Percentiles rank a stretch among this genome's conserved stretches.
phyloP scores from a whole-genome alignment of 2,888 invertebrate genomes.

The Pseudanteris insignis region DNA sequence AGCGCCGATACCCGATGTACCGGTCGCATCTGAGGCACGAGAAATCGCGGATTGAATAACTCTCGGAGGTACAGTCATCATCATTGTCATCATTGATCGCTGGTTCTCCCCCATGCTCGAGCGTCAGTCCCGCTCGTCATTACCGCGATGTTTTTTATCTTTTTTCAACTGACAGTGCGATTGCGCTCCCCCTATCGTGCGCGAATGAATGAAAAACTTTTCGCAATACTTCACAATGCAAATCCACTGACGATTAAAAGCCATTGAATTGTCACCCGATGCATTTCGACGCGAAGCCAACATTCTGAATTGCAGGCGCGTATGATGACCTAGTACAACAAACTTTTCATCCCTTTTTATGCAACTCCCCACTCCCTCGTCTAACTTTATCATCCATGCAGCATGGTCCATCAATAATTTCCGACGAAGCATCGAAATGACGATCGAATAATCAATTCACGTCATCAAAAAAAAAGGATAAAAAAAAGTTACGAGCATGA shows the following conservation, averaged over 20 bases:
- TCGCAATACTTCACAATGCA: conserved; percentile 15
- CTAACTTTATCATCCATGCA: too few species aligned
- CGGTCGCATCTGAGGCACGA: too few species aligned
- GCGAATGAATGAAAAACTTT: conserved; percentile 27
- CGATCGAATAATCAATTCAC: too few species aligned
- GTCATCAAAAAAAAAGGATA: too few species aligned
- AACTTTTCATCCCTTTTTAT: conserved; percentile 5
- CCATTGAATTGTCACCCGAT: conserved; percentile 28
- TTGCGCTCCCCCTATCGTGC: conserved; percentile 11
- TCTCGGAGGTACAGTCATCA: conserved; percentile 35
- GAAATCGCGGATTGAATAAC: conserved; percentile 8
- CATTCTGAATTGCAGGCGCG: conserved; percentile 6
- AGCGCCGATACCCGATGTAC: too few species aligned
- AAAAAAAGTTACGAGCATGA: too few species aligned
- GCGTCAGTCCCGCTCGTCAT: conserved; percentile 23
- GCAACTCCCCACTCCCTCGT: too few species aligned
- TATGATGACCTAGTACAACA: conserved; percentile 21
- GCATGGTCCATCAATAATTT: too few species aligned
- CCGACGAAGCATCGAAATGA: too few species aligned
- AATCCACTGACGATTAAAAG: conserved; percentile 30
- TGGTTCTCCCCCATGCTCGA: conserved; percentile 12
- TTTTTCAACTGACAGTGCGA: conserved; percentile 2
- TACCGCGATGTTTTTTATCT: conserved; percentile 9
- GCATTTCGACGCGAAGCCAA: conserved; percentile 12
- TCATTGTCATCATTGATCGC: conserved; percentile 50